Evolutionary conservation across 2,888 invertebrate species (phyloP), one percentile per base, ranked within the genome.

Genomic region (Vesta saturnalis): DNA sequence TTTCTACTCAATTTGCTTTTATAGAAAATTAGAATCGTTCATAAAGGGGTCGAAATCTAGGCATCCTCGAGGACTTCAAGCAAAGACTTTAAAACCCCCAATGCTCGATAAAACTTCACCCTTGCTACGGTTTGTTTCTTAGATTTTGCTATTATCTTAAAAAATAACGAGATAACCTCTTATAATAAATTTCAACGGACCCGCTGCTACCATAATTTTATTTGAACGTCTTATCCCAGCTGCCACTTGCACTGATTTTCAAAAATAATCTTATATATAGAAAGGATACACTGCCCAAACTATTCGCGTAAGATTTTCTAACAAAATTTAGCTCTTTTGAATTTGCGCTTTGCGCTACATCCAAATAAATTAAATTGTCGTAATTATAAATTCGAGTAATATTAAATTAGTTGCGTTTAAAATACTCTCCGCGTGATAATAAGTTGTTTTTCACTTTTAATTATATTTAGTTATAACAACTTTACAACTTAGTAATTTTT

Each of bases 1-100:
- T 67, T 67, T 67, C 67, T 67, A 61, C 57, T 60, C 67, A 56
- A 67, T 67, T 67, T 67, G 62, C 62, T 67, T 67, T 67, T 67
- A 67, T 67, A 61, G 61, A 67, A 67, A 67, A 67, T 67, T 67
- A 67, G 67, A 61, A 61, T 58, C 43, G 57, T 39, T 39, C n/a
- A n/a, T n/a, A 19, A 47, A 56, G 54, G 49, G 58, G 54, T 18
- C 55, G 54, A 65, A 65, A 65, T 65, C 65, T 65, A 55, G 65
- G 64, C 64, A 43, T 57, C 57, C 49, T 57, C 47, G 16, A 18
- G 21, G 54, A 64, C 43, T 54, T 54, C 64, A 8, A 23, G 52
- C 30, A 12, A 52, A 35, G 46, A 54, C 59, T 59, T 64, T 59
- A 64, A 59, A 64, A 49, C 64, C 43, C 30, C 57, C 47, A 52